Base-by-base conservation (phyloP, 2,113 vertebrate species). In the Tachysurus fulvidraco region DNA sequence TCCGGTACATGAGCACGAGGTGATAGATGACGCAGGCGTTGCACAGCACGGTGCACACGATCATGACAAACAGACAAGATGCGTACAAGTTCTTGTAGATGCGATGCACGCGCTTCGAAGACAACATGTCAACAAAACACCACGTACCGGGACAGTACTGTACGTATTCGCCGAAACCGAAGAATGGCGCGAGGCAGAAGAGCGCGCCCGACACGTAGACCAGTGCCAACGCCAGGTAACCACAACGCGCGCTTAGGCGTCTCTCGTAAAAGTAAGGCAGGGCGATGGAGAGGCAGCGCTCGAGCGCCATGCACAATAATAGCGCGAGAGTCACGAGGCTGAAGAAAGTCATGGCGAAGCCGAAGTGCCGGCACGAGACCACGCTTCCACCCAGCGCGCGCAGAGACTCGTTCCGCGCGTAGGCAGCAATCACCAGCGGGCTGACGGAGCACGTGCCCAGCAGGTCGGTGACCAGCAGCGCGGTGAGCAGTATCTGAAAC, bases 81-180 rank as follows among this genome's bases (percentile, higher is more conserved):
- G 96, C 96, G 1, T 96, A 97, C 4, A 97, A 88, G 0, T 93
- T 91, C 21, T 95, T 93, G 92, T 95, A 96, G 25, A 91, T 4
- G 16, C 86, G 62, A 0, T 81, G 3, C 4, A 1, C 17, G 0
- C 5, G 16, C 0, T 65, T 25, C 0, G 0, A 7, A 8, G 86
- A 60, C 59, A 82, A 25, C 94, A 95, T 94, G 46, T 92, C 86
- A 84, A 97, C 91, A 92, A 97, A 97, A 92, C 97, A 97, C 96
- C 96, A 97, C 0, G 96, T 96, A 12, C 97, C 96, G 0, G 96
- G 97, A 83, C 93, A 94, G 83, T 97, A 96, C 90, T 96, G 95
- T 0, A 90, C 90, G 57, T 94, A 96, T 1, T 41, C 30, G 0
- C 95, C 92, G 0, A 93, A 92, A 44, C 89, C 91, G 86, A 95